Base-by-base conservation (phyloP, 1,140 invertebrate genomes). In the Halictus rubicundus region DNA sequence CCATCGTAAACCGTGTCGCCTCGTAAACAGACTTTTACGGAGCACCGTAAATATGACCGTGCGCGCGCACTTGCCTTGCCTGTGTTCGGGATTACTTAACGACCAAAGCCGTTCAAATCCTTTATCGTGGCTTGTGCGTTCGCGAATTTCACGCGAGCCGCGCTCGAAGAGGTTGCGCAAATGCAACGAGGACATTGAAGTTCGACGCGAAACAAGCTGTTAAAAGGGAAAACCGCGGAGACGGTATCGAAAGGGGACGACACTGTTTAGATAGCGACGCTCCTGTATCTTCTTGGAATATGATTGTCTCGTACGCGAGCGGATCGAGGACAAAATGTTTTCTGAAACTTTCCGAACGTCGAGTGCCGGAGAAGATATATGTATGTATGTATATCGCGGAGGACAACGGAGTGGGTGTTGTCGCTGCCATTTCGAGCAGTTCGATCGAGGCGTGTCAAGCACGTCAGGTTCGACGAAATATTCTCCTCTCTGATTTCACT, bases 11-110 rank as follows among this genome's bases (percentile, higher is more conserved):
- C 32, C 42, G 37, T 16, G 46, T 10, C 46, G 76, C 65, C 75
- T 82, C 78, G 83, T 86, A 80, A 86, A 87, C 64, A 65, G 57
- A 82, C 77, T 88, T 88, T 88, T 87, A 88, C 77, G 85, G 81
- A 74, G 64, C 64, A 46, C 78, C 68, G 80, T 87, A 88, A 88
- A 86, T 86, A 84, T 61, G 71, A 70, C 66, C 42, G 49, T 64
- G 49, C 52, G 78, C 83, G 49, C 52, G 78, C 83, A 83, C 82
- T 76, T 78, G 73, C 66, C 82, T 76, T 78, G 73, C 66, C 21
- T 46, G 25, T 39, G 60, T 74, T 80, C 73, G 78, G 60, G 73
- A 75, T 85, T 78, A 60, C 78, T 77, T 85, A 85, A 85, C 74
- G 81, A 25, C 49, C 63, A 10, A n/a, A 32, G 5, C 42, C 39